Evolutionary conservation across 2,888 invertebrate genomes (phyloP).

Genomic region (Coenonympha arcania): DNA sequence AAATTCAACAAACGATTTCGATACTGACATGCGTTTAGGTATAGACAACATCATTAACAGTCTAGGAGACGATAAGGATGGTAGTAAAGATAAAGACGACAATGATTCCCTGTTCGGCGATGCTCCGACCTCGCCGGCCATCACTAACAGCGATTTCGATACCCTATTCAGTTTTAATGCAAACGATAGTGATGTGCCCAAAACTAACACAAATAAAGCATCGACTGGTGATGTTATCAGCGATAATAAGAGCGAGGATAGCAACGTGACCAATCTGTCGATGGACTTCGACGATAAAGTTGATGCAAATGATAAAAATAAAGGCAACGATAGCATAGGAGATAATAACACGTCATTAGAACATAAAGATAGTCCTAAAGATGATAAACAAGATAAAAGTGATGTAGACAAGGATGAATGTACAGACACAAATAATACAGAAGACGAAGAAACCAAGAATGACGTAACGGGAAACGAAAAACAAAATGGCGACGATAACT

Average conservation of each 20-base stretch:
- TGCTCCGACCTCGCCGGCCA: slow-evolving; percentile 17
- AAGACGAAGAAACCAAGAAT: neutral
- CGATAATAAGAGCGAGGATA: neutral
- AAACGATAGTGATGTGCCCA: slow-evolving; percentile 1
- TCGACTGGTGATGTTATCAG: no score
- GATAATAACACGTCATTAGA: neutral
- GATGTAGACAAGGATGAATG: neutral
- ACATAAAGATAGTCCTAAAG: neutral
- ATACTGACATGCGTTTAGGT: slow-evolving; percentile 32
- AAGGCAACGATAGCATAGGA: neutral
- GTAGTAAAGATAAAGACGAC: slow-evolving; percentile 13
- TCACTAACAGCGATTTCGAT: slow-evolving; percentile 29
- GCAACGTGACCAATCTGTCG: neutral
- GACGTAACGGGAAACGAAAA: no score
- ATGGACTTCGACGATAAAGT: neutral
- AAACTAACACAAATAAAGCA: neutral
- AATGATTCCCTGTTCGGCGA: slow-evolving; percentile 26
- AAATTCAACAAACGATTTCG: slow-evolving; percentile 25
- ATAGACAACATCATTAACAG: slow-evolving; percentile 42
- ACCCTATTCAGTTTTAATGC: slow-evolving; percentile 18
- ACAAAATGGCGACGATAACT: no score
- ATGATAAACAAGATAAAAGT: neutral
- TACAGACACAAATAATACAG: neutral
- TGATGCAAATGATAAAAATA: neutral
- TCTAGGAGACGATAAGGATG: slow-evolving; percentile 29